Conservation (phyloP, 1,140 invertebrate species). For the Leptinotarsa defecta region DNA sequence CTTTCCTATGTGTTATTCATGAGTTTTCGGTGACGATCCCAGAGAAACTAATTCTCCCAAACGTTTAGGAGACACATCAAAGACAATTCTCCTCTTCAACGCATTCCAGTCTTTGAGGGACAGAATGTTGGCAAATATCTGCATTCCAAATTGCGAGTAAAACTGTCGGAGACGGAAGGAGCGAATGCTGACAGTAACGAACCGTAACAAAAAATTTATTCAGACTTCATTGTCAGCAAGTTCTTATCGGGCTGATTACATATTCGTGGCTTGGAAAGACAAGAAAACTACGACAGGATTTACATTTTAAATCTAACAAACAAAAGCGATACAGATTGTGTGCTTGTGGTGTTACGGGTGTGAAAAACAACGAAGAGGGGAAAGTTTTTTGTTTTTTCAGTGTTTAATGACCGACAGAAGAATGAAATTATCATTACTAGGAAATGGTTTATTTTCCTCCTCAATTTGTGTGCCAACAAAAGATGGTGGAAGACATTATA, state of each 20-base stretch:
- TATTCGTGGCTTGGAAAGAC: conserved; percentile 24
- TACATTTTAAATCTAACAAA: conserved; percentile 34
- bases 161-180: background rate
- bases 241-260: conserved; percentile 34
- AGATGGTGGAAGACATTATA: too few relatives aligned
- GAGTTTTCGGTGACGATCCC: too few relatives aligned
- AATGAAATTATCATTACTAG: too few relatives aligned
- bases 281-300: conserved; percentile 29
- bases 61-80: too few relatives aligned
- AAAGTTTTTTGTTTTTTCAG: background rate
- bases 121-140: conserved; percentile 1
- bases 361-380: background rate
- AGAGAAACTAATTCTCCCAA: too few relatives aligned
- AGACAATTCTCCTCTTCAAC: too few relatives aligned
- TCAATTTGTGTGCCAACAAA: too few relatives aligned
- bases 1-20: too few relatives aligned
- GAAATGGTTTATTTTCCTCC: too few relatives aligned
- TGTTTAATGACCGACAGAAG: too few relatives aligned
- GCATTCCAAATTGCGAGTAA: background rate
- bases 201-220: background rate
- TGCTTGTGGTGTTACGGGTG: background rate
- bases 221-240: conserved; percentile 28
- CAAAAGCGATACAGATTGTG: conserved; percentile 31
- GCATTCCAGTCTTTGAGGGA: too few relatives aligned
- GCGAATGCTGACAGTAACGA: background rate